phyloP scores from a whole-genome alignment of 1,140 invertebrate genomes.

The Pollicipes pollicipes region DNA sequence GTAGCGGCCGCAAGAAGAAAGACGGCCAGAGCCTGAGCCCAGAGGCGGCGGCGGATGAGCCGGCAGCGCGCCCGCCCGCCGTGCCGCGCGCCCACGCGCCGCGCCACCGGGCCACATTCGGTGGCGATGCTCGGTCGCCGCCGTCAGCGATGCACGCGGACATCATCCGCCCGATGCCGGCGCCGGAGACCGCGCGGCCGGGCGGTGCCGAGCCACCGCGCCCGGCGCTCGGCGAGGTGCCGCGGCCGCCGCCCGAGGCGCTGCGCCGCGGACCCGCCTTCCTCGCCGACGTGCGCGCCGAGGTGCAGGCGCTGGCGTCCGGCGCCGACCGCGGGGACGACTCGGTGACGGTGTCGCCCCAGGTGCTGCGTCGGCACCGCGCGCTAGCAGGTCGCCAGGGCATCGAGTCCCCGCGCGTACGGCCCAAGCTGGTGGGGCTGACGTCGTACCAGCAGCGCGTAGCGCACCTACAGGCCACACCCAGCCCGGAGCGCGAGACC shows the following conservation, averaged over 20 bases:
- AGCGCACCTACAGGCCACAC: neutral
- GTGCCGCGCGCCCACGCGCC: too few relatives aligned
- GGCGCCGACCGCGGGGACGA: neutral
- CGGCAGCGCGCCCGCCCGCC: too few relatives aligned
- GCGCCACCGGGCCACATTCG: neutral
- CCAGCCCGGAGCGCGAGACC: neutral
- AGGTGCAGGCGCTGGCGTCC: neutral
- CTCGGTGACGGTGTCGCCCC: neutral
- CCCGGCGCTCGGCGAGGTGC: neutral
- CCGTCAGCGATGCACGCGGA: neutral
- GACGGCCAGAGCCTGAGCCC: neutral
- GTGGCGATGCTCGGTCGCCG: neutral
- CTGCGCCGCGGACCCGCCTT: neutral
- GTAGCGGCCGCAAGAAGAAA: neutral
- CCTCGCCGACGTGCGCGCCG: neutral
- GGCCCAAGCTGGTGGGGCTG: neutral
- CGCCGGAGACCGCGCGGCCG: too few relatives aligned
- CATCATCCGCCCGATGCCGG: neutral
- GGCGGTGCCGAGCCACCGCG: neutral
- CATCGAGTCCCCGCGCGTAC: neutral
- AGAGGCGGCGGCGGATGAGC: neutral
- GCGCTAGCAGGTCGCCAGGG: neutral
- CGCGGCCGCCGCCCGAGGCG: neutral
- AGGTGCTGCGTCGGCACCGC: neutral
- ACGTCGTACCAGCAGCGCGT: neutral